Percentiles rank a stretch among this genome's conserved stretches.
Conservation (phyloP, 2,888 invertebrate species). For the Rapana venosa region DNA sequence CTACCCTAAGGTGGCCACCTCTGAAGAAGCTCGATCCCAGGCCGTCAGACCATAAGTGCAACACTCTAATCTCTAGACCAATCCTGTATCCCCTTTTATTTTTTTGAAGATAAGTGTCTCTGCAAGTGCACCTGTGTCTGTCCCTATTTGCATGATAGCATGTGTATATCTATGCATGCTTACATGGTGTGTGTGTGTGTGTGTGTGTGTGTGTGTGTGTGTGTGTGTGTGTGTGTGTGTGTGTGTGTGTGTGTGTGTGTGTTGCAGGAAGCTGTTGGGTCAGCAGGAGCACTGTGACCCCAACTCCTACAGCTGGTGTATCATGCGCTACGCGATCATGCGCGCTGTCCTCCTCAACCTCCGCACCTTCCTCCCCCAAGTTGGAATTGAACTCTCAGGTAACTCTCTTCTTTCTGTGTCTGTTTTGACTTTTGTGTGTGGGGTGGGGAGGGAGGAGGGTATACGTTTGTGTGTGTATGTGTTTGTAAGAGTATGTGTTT, state of each 20-base stretch:
- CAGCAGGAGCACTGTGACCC: slow-evolving; percentile 91
- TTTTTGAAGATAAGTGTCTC: background rate
- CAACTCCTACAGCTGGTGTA: slow-evolving; percentile 96
- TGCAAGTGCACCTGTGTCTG: background rate
- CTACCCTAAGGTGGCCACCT: too few species aligned
- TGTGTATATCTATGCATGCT: too few species aligned
- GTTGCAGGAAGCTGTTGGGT: slow-evolving; percentile 51
- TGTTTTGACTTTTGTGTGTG: background rate
- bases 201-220: background rate
- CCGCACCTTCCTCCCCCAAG: slow-evolving; percentile 90
- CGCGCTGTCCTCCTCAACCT: slow-evolving; percentile 90
- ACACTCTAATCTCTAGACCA: too few species aligned
- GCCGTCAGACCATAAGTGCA: too few species aligned
- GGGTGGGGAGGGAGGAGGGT: background rate
- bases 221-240: background rate
- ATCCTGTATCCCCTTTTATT: background rate
- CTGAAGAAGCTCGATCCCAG: too few species aligned
- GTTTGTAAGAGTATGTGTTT: background rate
- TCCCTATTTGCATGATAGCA: background rate
- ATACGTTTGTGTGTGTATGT: background rate
- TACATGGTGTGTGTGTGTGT: too few species aligned
- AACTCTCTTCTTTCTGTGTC: slow-evolving; percentile 42
- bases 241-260: background rate
- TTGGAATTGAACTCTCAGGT: slow-evolving; percentile 94
- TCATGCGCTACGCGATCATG: slow-evolving; percentile 93